phyloP scores from a whole-genome alignment of 2,888 invertebrate species.

The Crioceris asparagi region DNA sequence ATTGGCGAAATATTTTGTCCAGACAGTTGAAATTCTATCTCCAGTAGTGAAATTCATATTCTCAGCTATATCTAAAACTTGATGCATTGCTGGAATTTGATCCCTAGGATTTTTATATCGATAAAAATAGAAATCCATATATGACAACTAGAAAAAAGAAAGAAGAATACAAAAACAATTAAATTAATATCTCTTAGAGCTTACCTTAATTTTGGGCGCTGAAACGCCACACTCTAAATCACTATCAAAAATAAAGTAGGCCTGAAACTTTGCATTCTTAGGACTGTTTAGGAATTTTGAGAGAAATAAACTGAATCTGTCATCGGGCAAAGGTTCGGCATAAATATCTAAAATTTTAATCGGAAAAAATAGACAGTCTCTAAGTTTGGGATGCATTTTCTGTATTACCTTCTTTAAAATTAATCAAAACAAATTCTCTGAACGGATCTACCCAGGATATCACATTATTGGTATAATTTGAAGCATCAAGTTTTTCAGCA shows the following conservation, averaged over 20 bases:
- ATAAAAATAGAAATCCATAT: conserved; percentile 52
- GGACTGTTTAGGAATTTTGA: conserved; percentile 62
- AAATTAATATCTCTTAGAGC: conserved; percentile 5
- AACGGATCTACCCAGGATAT: conserved; percentile 58
- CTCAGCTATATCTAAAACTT: conserved; percentile 45
- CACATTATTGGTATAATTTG: conserved; percentile 44
- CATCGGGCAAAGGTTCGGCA: conserved; percentile 38
- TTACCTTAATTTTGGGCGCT: conserved; percentile 46
- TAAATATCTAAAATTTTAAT: conserved; percentile 37
- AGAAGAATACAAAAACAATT: conserved; percentile 2
- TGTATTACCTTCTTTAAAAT: conserved; percentile 42
- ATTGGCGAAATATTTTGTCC: conserved; percentile 61
- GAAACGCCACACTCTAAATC: conserved; percentile 52
- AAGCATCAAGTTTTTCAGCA: conserved; percentile 42
- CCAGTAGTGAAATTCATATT: conserved; percentile 48
- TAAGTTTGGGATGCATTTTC: neutral
- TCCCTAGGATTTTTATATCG: conserved; percentile 51
- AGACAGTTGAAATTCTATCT: conserved; percentile 53
- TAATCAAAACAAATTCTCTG: conserved; percentile 46
- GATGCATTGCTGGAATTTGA: conserved; percentile 66
- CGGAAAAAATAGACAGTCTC: neutral
- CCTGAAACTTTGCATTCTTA: conserved; percentile 55
- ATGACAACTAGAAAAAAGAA: conserved; percentile 41
- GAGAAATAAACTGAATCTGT: conserved; percentile 50
- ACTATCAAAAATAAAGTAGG: conserved; percentile 53